A percentile compares a stretch with the other conserved stretches of the same genome.
These are phyloP conservation scores for Threskiornis aethiopicus DNA, from an alignment of 2,797 vertebrate species.

Conservation along the genomic window DNA sequence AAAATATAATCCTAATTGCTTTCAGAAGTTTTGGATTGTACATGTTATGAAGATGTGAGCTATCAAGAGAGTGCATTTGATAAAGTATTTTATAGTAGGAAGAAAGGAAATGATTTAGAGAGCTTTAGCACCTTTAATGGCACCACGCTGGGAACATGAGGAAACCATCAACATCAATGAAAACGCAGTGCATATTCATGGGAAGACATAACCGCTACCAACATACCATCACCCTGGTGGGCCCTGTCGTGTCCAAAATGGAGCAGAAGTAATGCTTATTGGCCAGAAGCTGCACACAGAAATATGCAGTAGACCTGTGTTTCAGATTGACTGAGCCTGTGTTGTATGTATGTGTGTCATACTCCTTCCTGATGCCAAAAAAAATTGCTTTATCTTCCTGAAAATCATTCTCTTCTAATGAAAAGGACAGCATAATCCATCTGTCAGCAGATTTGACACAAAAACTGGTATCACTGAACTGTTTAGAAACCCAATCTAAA, in stretches of 20 bases:
- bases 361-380: not conserved
- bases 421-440: not conserved
- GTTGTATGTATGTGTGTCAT: too few species aligned
- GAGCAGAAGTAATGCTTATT: not conserved
- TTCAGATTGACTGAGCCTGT: not conserved
- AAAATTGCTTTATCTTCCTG: not conserved
- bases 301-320: not conserved
- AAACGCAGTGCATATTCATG: not conserved
- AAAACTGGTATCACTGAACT: not conserved
- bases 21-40: not conserved
- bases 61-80: not conserved
- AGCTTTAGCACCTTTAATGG: not conserved
- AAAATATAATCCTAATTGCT: not conserved
- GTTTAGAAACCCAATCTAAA: not conserved
- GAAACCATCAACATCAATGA: not conserved
- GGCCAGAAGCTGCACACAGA: not conserved
- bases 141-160: not conserved
- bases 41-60: not conserved
- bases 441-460: not conserved
- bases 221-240: accelerated
- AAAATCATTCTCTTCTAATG: not conserved
- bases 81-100: not conserved
- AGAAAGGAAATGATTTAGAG: conserved; percentile 16
- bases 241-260: not conserved
- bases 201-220: not conserved